phyloP scores from a whole-genome alignment of 2,113 vertebrate species.

The Aspidoscelis tigris region DNA sequence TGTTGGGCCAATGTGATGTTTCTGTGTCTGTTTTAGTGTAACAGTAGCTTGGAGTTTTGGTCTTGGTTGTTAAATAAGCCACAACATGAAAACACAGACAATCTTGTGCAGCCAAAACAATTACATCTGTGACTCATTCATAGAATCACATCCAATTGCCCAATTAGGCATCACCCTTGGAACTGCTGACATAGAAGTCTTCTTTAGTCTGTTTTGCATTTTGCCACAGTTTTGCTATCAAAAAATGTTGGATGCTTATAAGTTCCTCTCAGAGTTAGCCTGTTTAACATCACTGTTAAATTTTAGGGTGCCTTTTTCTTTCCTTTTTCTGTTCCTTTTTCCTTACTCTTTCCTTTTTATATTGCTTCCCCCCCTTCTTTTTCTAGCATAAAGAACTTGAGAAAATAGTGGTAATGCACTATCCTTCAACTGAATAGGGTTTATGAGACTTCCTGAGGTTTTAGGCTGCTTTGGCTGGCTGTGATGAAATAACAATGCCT shows the following conservation, averaged over 20 bases:
- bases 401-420: constrained; percentile 1
- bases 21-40: constrained; percentile 2
- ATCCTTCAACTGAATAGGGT: neutral
- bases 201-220: constrained; percentile 18
- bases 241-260: neutral
- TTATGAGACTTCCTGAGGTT: constrained; percentile 11
- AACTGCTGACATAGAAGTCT: constrained; percentile 4
- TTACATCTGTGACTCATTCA: constrained; percentile 34
- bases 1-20: neutral
- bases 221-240: constrained; percentile 8
- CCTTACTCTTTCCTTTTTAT: neutral
- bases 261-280: neutral
- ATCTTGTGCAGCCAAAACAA: constrained; percentile 22
- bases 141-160: constrained; percentile 22
- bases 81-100: constrained; percentile 26
- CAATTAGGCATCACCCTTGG: constrained; percentile 13
- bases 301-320: neutral
- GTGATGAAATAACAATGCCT: neutral
- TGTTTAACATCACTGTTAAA: neutral
- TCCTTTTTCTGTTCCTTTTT: neutral
- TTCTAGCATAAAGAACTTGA: neutral
- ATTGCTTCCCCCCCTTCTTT: too few relatives aligned
- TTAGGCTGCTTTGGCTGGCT: constrained; percentile 2
- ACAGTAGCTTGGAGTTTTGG: constrained; percentile 1
- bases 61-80: constrained; percentile 27